These are phyloP conservation scores for Scaptodrosophila lebanonensis DNA, from an alignment of 1,140 invertebrate species.

Conservation along the genomic window DNA sequence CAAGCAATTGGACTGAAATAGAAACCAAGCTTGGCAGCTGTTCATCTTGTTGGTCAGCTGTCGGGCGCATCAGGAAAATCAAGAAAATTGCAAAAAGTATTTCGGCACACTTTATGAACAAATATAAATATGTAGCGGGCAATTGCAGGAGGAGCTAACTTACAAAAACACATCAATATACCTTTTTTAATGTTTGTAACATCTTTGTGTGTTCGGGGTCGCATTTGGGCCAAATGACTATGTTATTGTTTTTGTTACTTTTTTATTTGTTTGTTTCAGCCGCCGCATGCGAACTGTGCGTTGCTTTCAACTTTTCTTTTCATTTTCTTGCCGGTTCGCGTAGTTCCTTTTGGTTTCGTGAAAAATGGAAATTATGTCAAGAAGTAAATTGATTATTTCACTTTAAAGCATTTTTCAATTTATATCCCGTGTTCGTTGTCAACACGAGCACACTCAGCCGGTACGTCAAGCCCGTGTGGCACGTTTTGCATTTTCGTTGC, in stretches of 20 bases:
- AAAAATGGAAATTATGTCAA: constrained; percentile 77
- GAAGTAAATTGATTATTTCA: constrained; percentile 77
- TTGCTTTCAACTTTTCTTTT: constrained; percentile 25
- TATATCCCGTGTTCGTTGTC: constrained; percentile 75
- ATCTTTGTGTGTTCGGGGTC: too few species aligned
- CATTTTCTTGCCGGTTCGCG: constrained; percentile 43
- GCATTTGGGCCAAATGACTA: too few species aligned
- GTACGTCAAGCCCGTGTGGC: constrained; percentile 53
- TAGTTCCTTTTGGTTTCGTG: constrained; percentile 67
- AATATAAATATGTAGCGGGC: too few species aligned
- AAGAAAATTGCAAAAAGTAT: constrained; percentile 50
- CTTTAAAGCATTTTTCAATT: constrained; percentile 77
- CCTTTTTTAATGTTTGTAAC: too few species aligned
- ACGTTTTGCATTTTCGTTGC: constrained; percentile 51
- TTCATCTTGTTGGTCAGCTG: too few species aligned
- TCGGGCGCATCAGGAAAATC: constrained; percentile 27
- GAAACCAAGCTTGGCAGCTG: too few species aligned
- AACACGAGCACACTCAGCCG: constrained; percentile 64
- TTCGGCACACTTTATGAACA: constrained; percentile 24
- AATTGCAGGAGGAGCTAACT: too few species aligned
- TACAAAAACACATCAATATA: too few species aligned
- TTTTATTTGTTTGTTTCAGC: constrained; percentile 1
- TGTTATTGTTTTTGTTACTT: not conserved
- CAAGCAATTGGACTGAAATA: constrained; percentile 1
- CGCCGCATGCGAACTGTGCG: not conserved